Conservation (phyloP, 2,888 invertebrate genomes). For the Machimus rusticus region DNA sequence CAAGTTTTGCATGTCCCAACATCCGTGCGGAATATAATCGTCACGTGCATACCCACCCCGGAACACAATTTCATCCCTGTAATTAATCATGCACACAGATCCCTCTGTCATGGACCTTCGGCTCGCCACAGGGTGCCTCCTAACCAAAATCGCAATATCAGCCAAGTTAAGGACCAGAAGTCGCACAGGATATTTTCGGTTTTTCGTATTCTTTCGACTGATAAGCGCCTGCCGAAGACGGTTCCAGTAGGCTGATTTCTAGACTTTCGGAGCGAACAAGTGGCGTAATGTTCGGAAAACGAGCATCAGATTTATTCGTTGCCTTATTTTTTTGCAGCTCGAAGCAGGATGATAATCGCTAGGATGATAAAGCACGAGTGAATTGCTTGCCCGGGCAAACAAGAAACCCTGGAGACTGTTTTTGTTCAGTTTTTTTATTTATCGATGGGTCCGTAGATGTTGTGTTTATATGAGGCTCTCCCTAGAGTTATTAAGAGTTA, state of each 20-base stretch:
- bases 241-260: background rate
- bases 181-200: background rate
- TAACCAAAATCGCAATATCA: background rate
- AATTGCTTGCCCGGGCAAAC: constrained; percentile 1
- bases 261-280: background rate
- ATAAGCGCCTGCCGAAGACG: background rate
- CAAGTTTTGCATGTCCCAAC: background rate
- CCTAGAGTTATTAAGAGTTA: background rate
- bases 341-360: background rate
- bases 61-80: background rate
- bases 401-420: background rate
- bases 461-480: background rate
- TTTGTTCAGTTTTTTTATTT: background rate
- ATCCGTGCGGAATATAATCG: background rate
- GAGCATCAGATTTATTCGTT: background rate
- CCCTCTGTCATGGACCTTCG: background rate
- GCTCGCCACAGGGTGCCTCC: background rate
- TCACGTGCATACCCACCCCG: background rate
- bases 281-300: background rate
- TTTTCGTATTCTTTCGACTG: background rate
- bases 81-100: constrained; percentile 14
- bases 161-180: background rate
- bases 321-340: background rate
- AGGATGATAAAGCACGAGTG: background rate
- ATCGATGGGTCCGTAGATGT: background rate